Percentiles rank a stretch among this genome's conserved stretches.
These are phyloP conservation scores for Octonoba sinensis DNA, from an alignment of 2,888 invertebrate genomes.

Conservation along the genomic window DNA sequence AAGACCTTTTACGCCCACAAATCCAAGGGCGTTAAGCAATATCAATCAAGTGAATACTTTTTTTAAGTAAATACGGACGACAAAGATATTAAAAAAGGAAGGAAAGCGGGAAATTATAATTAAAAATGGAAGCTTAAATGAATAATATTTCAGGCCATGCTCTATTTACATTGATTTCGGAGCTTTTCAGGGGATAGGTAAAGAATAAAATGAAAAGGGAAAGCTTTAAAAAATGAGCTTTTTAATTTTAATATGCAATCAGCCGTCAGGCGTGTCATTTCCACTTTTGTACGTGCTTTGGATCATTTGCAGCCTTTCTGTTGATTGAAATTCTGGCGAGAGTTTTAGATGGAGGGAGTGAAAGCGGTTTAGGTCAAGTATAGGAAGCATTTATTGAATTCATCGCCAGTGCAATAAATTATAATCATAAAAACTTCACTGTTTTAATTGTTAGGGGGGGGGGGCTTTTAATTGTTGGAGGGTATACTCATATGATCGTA, in stretches of 20 bases:
- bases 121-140: slow-evolving; percentile 20
- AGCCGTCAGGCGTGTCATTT: slow-evolving; percentile 34
- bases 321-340: no score
- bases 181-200: neutral
- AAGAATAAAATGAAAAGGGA: neutral
- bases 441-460: no score
- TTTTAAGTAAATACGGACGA: slow-evolving; percentile 32
- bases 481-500: no score
- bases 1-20: slow-evolving; percentile 12
- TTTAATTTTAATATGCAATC: slow-evolving; percentile 40
- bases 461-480: no score
- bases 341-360: no score
- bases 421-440: no score
- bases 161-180: slow-evolving; percentile 13
- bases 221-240: neutral
- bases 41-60: no score
- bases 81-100: no score
- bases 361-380: no score
- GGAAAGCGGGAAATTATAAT: slow-evolving; percentile 16
- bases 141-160: slow-evolving; percentile 10
- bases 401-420: no score
- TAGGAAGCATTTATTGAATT: no score
- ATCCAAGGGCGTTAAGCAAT: slow-evolving; percentile 17
- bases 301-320: slow-evolving; percentile 25
- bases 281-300: slow-evolving; percentile 4